Conservation (phyloP, 35 echinoderm and acorn worm genomes). For the Heliocidaris tuberculata region DNA sequence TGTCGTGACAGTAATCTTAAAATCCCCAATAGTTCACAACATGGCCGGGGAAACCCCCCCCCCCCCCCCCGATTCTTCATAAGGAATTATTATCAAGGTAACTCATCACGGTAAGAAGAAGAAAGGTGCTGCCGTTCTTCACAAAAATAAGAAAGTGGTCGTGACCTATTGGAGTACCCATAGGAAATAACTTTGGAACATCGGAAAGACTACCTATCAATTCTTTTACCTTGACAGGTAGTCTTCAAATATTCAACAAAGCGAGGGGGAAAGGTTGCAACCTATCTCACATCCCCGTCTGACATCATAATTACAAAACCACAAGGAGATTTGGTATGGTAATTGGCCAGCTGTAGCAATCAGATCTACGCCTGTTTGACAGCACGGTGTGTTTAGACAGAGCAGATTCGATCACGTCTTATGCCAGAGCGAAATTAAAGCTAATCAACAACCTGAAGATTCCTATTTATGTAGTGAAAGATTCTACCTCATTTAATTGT, state of each 20-base stretch:
- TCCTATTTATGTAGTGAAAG: not conserved
- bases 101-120: too few relatives aligned
- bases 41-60: too few relatives aligned
- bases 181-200: not conserved
- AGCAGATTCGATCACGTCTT: not conserved
- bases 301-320: constrained; percentile 18
- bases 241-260: not conserved
- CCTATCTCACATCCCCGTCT: not conserved
- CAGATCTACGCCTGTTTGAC: not conserved
- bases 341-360: not conserved
- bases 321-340: constrained; percentile 10
- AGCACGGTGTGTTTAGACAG: not conserved
- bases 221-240: not conserved
- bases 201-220: not conserved
- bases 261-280: not conserved
- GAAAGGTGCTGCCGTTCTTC: not conserved
- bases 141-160: not conserved
- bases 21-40: too few relatives aligned
- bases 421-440: not conserved
- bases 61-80: too few relatives aligned
- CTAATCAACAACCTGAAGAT: not conserved
- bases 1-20: too few relatives aligned
- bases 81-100: too few relatives aligned
- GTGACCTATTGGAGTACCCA: not conserved
- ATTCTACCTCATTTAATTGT: not conserved